phyloP scores from a whole-genome alignment of 2,888 invertebrate species.

The Elaeidobius kamerunicus region DNA sequence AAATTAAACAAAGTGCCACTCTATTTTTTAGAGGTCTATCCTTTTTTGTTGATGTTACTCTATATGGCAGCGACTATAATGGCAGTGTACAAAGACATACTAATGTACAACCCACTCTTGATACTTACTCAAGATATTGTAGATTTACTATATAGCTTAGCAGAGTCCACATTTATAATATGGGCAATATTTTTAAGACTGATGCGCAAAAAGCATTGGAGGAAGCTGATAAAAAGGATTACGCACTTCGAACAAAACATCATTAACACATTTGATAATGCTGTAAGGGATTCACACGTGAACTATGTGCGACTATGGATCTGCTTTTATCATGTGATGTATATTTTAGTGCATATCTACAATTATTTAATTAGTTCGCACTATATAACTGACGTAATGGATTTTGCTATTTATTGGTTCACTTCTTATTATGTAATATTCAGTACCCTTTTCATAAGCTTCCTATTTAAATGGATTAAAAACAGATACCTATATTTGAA shows the following conservation, averaged over 20 bases:
- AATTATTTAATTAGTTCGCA: constrained; percentile 9
- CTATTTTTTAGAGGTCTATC: constrained; percentile 8
- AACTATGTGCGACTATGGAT: constrained; percentile 4
- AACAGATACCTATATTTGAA: constrained; percentile 25
- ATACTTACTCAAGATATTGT: constrained; percentile 17
- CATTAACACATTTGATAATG: background rate
- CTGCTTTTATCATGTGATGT: constrained; percentile 12
- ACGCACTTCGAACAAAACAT: constrained; percentile 9
- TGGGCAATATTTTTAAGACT: constrained; percentile 14
- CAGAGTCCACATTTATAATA: constrained; percentile 19
- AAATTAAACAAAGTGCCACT: background rate
- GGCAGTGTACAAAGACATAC: constrained; percentile 18
- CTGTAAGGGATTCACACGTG: constrained; percentile 2
- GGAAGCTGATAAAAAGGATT: constrained; percentile 13
- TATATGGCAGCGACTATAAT: constrained; percentile 17
- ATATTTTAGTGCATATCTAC: constrained; percentile 14
- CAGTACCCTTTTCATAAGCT: constrained; percentile 15
- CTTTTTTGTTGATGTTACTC: constrained; percentile 5
- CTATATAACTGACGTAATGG: constrained; percentile 10
- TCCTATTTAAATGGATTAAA: constrained; percentile 20
- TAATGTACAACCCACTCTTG: constrained; percentile 20
- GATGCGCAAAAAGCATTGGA: constrained; percentile 11
- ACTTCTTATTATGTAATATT: constrained; percentile 28
- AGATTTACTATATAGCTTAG: constrained; percentile 16
- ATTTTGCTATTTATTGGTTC: constrained; percentile 25